Conservation (phyloP, 2,888 invertebrate genomes). For the Odontocolon sp. region DNA sequence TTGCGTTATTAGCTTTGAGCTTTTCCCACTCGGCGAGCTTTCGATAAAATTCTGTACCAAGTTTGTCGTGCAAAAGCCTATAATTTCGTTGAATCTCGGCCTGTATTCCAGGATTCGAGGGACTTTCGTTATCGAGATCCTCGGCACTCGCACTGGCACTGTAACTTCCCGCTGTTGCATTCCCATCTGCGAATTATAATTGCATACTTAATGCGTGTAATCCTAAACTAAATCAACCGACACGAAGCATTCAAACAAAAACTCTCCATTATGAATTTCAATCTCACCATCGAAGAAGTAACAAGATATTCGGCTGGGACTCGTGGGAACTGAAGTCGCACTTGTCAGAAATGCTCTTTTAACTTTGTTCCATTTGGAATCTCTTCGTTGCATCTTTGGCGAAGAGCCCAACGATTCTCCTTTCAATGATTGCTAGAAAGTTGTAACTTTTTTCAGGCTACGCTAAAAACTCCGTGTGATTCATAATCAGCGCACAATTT, state of each 20-base stretch:
- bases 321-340: conserved; percentile 86
- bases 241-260: too few species aligned
- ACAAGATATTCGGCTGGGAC: conserved; percentile 85
- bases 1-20: conserved; percentile 64
- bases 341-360: conserved; percentile 87
- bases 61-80: conserved; percentile 86
- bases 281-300: conserved; percentile 80
- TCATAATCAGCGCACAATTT: too few species aligned
- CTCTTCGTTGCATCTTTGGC: conserved; percentile 81
- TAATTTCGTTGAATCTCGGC: conserved; percentile 89
- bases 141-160: conserved; percentile 73
- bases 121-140: conserved; percentile 66
- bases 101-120: conserved; percentile 75
- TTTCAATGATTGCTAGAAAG: conserved; percentile 53
- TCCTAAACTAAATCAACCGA: too few species aligned
- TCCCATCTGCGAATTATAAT: conserved; percentile 42
- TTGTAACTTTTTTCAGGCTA: not conserved
- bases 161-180: conserved; percentile 60
- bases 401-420: conserved; percentile 68
- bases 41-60: conserved; percentile 89
- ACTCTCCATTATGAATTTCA: conserved; percentile 21
- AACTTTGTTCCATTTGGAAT: conserved; percentile 89
- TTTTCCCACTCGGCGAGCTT: conserved; percentile 86
- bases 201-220: too few species aligned
- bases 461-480: too few species aligned